A percentile compares a stretch with the other conserved stretches of the same genome.
These are phyloP conservation scores for Actinostola sp. DNA, from an alignment of 92 coral and sea anemone species.

Conservation along the genomic window DNA sequence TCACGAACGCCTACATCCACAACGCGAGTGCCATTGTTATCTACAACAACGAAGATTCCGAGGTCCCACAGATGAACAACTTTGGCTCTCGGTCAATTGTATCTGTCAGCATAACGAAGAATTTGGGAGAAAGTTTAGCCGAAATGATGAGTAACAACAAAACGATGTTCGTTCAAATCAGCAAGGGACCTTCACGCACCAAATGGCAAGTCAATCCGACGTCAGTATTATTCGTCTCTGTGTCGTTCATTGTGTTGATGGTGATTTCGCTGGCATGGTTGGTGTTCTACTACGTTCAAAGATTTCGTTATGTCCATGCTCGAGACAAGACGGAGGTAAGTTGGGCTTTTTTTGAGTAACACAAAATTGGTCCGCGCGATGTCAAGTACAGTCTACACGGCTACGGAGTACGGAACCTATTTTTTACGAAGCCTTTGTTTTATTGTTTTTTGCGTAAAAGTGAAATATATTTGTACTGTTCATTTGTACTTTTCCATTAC, in stretches of 20 bases:
- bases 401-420: too few species aligned
- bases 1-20: constrained; percentile 79
- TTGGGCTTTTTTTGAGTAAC: too few species aligned
- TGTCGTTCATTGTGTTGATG: constrained; percentile 96
- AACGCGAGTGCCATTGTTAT: constrained; percentile 90
- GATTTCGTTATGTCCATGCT: constrained; percentile 96
- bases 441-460: too few species aligned
- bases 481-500: too few species aligned
- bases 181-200: constrained; percentile 29
- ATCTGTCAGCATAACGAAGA: constrained; percentile 72
- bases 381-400: too few species aligned
- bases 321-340: constrained; percentile 99
- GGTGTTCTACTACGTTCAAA: constrained; percentile 94
- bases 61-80: constrained; percentile 53
- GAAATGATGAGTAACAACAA: constrained; percentile 59
- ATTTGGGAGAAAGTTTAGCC: constrained; percentile 63
- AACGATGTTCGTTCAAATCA: constrained; percentile 70
- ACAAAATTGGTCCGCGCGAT: too few species aligned
- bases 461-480: too few species aligned
- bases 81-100: constrained; percentile 48
- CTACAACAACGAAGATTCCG: constrained; percentile 53
- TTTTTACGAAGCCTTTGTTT: too few species aligned
- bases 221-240: constrained; percentile 95
- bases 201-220: constrained; percentile 88
- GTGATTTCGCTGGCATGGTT: constrained; percentile 98